Evolutionary conservation across 2,797 vertebrate genomes (phyloP).

Genomic region (Myoxocephalus aenaeus): DNA sequence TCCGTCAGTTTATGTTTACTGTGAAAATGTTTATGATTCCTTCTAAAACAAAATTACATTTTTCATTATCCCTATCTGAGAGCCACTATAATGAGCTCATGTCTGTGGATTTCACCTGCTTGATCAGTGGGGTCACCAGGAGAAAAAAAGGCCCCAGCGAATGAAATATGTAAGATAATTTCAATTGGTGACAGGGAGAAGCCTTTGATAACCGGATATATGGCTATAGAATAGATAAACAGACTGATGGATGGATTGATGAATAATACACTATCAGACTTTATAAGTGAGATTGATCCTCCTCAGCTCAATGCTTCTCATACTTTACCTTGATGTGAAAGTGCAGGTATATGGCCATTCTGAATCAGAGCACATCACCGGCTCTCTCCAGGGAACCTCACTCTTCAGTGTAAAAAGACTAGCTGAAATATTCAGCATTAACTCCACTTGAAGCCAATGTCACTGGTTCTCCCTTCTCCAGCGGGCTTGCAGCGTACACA

Average conservation of each 20-base stretch:
- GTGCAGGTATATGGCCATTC: conserved; percentile 66
- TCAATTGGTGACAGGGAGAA: conserved; percentile 65
- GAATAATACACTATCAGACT: conserved; percentile 78
- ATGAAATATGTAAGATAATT: conserved; percentile 70
- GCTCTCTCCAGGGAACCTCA: conserved; percentile 51
- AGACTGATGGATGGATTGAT: conserved; percentile 72
- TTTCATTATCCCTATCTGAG: conserved; percentile 2
- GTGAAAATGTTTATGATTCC: not conserved
- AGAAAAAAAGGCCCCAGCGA: conserved; percentile 38
- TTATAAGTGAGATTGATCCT: conserved; percentile 74
- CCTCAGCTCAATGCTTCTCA: conserved; percentile 74
- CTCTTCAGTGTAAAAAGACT: conserved; percentile 54
- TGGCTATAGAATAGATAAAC: conserved; percentile 58
- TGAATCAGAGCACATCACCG: conserved; percentile 72
- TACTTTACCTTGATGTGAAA: conserved; percentile 74
- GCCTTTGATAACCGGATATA: conserved; percentile 64
- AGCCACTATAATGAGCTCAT: conserved; percentile 2
- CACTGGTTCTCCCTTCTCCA: conserved; percentile 53
- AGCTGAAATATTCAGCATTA: conserved; percentile 72
- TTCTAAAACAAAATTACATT: conserved; percentile 7
- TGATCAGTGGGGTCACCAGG: conserved; percentile 58
- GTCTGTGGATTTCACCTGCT: conserved; percentile 44
- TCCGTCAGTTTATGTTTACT: not conserved
- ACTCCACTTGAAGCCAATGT: conserved; percentile 74
- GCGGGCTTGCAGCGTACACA: conserved; percentile 35